Evolutionary conservation across 2,888 invertebrate species (phyloP), one percentile per base, ranked within the genome.

Genomic region (Dyspetes luteomarginatus): DNA sequence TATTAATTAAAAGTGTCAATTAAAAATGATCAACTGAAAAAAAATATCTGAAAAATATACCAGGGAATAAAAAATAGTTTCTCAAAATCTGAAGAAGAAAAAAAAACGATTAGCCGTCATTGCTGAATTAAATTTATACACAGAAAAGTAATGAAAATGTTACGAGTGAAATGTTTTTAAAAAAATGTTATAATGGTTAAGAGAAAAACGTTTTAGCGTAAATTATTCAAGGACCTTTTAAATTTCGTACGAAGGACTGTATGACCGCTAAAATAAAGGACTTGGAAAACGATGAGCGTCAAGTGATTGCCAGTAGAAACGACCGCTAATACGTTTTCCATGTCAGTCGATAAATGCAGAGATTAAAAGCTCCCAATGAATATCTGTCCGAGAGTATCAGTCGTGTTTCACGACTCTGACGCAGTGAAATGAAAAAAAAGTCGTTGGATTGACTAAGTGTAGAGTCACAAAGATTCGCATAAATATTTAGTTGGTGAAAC

Each of bases 241-340:
- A 56, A 43, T 36, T 65, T 56, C 28, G n/a, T n/a, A n/a, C 45
- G n/a, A 30, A 22, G 19, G 28, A n/a, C 22, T 4, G 36, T 12
- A 15, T 26, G 9, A 28, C 4, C 26, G 55, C 56, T 65, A 4
- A 45, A 65, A 56, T 56, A 45, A 45, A 65, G 52, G 15, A 55
- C 24, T 28, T 12, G n/a, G 17, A 74, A 62, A 52, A 52, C 9
- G 41, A 30, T 30, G 36, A 22, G 48, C 45, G 30, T 30, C 22
- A 43, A 52, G 68, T 19, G 62, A 64, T 45, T 52, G 52, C 7
- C 55, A 17, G 36, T 24, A 15, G 77, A 22, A 24, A 62, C 36
- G 30, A 41, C 36, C 55, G 52, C 56, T 83, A 82, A 85, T 81
- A 84, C 78, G 81, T 76, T 85, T 84, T 76, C 62, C 84, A 41